Evolutionary conservation across 2,888 invertebrate genomes (phyloP), one percentile per base, ranked within the genome.

Genomic region (Polia nebulosa): DNA sequence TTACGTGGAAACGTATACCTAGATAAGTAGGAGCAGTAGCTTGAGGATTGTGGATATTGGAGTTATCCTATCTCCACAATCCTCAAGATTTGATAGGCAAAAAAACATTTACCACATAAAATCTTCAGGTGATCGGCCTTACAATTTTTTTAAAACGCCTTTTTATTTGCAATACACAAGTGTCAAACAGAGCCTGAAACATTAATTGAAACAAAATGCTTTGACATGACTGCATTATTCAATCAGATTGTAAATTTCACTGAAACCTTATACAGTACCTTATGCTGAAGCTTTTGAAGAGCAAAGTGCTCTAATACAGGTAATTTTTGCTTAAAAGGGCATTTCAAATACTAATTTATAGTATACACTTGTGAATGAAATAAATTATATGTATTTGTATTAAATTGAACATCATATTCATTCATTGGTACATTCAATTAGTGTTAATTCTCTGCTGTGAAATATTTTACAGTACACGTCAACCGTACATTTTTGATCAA

Each of bases 401-500:
- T n/a, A n/a, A n/a, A n/a, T n/a, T n/a, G n/a, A n/a, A n/a, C n/a
- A n/a, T n/a, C n/a, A n/a, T n/a, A n/a, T n/a, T n/a, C n/a, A n/a
- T n/a, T n/a, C 11, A 47, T 11, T 25, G 20, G 7, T 17, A 25
- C 25, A n/a, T 41, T 49, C 32, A 58, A 49, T 69, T n/a, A 17
- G 1, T 47, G 57, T 25, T 13, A 25, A 58, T 57, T 32, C 58
- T 39, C 39, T 68, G 17, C 11, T 20, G 39, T 34, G 20, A 32
- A 68, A 59, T 69, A 41, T 58, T 67, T 69, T 20, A 39, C 47
- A 49, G 41, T 58, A 13, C 32, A 49, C 11, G 20, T 27, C 20
- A 58, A 32, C 61, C 56, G 29, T 57, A 51, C 8, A 11, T 17
- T 49, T 68, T 34, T 68, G 57, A 59, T 69, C 22, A 68, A 68